Percentiles rank a stretch among this genome's conserved stretches.
These are phyloP conservation scores for Pandemis corylana DNA, from an alignment of 2,888 invertebrate species.

Conservation along the genomic window DNA sequence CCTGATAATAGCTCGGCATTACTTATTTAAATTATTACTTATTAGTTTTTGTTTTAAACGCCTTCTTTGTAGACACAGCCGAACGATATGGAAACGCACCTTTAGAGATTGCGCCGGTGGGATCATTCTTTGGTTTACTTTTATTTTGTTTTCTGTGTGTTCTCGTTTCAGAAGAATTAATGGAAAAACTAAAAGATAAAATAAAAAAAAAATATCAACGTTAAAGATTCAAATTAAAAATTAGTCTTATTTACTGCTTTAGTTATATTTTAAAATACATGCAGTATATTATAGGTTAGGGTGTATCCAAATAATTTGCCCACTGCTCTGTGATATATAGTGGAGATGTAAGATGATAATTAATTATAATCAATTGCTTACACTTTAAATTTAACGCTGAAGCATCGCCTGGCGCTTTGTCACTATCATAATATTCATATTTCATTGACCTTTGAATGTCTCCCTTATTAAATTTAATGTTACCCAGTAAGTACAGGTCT, in stretches of 20 bases:
- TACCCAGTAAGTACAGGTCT: slow-evolving; percentile 10
- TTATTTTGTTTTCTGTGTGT: too few relatives aligned
- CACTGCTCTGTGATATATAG: slow-evolving; percentile 68
- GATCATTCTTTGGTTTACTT: too few relatives aligned
- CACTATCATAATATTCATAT: background rate
- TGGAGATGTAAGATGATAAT: slow-evolving; percentile 43
- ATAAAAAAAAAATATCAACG: too few relatives aligned
- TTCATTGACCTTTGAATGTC: slow-evolving; percentile 8
- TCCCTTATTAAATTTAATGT: slow-evolving; percentile 7
- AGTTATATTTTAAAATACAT: slow-evolving; percentile 17
- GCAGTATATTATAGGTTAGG: slow-evolving; percentile 48
- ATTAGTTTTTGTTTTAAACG: too few relatives aligned
- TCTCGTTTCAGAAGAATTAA: too few relatives aligned
- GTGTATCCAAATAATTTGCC: slow-evolving; percentile 53
- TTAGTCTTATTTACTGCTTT: slow-evolving; percentile 5
- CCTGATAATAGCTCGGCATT: too few relatives aligned
- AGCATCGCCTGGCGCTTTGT: slow-evolving; percentile 28
- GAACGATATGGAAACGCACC: too few relatives aligned
- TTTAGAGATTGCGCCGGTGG: too few relatives aligned
- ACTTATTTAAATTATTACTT: too few relatives aligned
- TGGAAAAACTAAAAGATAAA: too few relatives aligned
- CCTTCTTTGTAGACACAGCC: too few relatives aligned
- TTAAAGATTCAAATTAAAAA: too few relatives aligned
- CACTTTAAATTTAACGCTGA: slow-evolving; percentile 39
- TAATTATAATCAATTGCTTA: slow-evolving; percentile 36